A percentile compares a stretch with the other conserved stretches of the same genome.
phyloP scores from a whole-genome alignment of 2,888 invertebrate genomes.

The Furcula furcula region DNA sequence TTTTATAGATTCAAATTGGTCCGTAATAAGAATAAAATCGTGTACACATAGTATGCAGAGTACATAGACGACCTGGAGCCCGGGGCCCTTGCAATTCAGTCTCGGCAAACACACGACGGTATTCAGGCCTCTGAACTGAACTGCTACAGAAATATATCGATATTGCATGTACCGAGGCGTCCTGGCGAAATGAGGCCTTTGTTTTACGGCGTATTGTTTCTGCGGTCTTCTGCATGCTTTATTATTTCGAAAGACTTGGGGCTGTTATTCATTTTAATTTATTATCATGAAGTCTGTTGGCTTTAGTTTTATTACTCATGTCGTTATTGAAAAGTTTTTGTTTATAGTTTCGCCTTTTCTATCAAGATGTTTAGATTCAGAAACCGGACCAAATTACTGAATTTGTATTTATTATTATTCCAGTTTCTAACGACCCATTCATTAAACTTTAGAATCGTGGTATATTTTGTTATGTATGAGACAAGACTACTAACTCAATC shows the following conservation, averaged over 20 bases:
- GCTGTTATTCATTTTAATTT: conserved; percentile 30
- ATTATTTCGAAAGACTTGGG: conserved; percentile 27
- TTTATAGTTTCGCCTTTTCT: too few relatives aligned
- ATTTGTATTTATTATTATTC: too few relatives aligned
- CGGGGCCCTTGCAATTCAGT: conserved; percentile 51
- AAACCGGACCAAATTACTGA: too few relatives aligned
- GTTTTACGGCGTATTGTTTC: conserved; percentile 50
- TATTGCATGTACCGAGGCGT: conserved; percentile 43
- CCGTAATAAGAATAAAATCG: conserved; percentile 13
- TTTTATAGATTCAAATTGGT: conserved; percentile 10
- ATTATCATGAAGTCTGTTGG: conserved; percentile 13
- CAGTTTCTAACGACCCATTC: too few relatives aligned
- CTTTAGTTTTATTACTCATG: background rate
- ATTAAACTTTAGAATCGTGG: too few relatives aligned
- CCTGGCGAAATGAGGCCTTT: conserved; percentile 55
- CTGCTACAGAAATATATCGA: conserved; percentile 45
- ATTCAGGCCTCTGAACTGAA: conserved; percentile 29
- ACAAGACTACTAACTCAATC: too few relatives aligned
- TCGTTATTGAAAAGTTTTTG: too few relatives aligned
- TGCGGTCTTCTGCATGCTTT: conserved; percentile 28
- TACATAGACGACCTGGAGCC: conserved; percentile 44
- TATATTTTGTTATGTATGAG: too few relatives aligned
- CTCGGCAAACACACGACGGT: conserved; percentile 44
- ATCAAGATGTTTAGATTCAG: too few relatives aligned
- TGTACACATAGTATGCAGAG: conserved; percentile 20